Evolutionary conservation across 2,113 vertebrate species (phyloP), one percentile per base, ranked within the genome.

Genomic region (Fulica atra): DNA sequence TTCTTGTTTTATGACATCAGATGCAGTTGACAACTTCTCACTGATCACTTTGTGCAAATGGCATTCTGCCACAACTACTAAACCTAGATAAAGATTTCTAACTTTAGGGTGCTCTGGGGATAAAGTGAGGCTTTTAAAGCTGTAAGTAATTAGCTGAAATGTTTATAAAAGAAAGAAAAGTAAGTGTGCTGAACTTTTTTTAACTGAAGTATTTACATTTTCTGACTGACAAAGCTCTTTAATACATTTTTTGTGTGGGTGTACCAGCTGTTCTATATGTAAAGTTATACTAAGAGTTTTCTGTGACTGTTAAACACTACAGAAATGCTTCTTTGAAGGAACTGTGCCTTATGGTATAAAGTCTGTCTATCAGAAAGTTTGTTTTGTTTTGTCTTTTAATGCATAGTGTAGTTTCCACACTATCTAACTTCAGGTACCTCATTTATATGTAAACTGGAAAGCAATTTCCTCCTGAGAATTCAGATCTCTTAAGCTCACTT

Each of bases 91-190:
- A 53, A 93, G 88, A 92, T 83, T 93, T 74, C 81, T 96, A 93
- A 73, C 82, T 96, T 85, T 77, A 85, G 82, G 76, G 86, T 94
- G 69, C 54, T 96, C 59, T 77, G 40, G 65, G 80, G 61, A 94
- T 95, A 86, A 95, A 96, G 94, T 42, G 69, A 97, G 71, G 59
- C 74, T 95, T 97, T 97, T 92, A 95, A 97, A 93, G 78, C 68
- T 85, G 36, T 66, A 93, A 96, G 91, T 85, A 98, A 97, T 97
- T 97, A 98, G 89, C 74, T 97, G 92, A 95, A 96, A 96, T 97
- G 83, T 97, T 97, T 97, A 91, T 96, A 83, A 91, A 69, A 76
- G 76, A 93, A 83, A 63, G 46, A 86, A 95, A 95, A 77, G 78
- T 69, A 88, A 93, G 54, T 50, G 35, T 77, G 64, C 17, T 82